Evolutionary conservation across 2,888 invertebrate species (phyloP).

Genomic region (Diplazon laetatorius): DNA sequence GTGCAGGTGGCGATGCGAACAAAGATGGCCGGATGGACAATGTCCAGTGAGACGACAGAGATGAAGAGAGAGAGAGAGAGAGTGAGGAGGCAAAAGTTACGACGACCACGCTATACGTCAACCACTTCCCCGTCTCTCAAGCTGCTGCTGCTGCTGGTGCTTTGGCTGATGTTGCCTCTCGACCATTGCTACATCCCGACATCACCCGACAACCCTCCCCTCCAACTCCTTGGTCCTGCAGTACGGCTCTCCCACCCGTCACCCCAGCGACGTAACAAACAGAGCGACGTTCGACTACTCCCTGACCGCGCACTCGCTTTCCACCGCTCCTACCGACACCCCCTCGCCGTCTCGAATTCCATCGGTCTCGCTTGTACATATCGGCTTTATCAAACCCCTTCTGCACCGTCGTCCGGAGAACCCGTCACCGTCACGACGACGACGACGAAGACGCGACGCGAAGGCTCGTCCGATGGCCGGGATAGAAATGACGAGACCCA

Average conservation of each 20-base stretch:
- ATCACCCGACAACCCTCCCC: slow-evolving; percentile 18
- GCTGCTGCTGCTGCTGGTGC: slow-evolving; percentile 52
- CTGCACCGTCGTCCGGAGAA: slow-evolving; percentile 19
- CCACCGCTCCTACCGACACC: slow-evolving; percentile 38
- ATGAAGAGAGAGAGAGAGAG: too few species aligned
- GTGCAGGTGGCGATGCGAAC: not conserved
- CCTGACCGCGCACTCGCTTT: slow-evolving; percentile 58
- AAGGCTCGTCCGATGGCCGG: slow-evolving; percentile 68
- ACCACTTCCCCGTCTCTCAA: slow-evolving; percentile 63
- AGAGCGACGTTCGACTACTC: slow-evolving; percentile 56
- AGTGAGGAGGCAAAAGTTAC: too few species aligned
- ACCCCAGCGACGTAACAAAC: slow-evolving; percentile 19
- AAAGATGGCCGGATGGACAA: slow-evolving; percentile 69
- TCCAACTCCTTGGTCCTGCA: too few species aligned
- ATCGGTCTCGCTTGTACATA: slow-evolving; percentile 33
- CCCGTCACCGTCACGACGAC: slow-evolving; percentile 55
- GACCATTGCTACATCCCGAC: slow-evolving; percentile 52
- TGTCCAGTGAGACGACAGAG: slow-evolving; percentile 71
- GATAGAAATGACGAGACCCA: slow-evolving; percentile 79
- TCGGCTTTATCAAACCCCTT: slow-evolving; percentile 24
- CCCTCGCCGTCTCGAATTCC: slow-evolving; percentile 37
- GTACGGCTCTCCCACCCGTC: not conserved
- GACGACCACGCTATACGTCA: slow-evolving; percentile 74
- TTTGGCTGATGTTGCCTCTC: too few species aligned
- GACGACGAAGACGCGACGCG: slow-evolving; percentile 49